Base-by-base conservation (phyloP, 92 coral and sea anemone genomes). In the Epizoanthus stellaris region DNA sequence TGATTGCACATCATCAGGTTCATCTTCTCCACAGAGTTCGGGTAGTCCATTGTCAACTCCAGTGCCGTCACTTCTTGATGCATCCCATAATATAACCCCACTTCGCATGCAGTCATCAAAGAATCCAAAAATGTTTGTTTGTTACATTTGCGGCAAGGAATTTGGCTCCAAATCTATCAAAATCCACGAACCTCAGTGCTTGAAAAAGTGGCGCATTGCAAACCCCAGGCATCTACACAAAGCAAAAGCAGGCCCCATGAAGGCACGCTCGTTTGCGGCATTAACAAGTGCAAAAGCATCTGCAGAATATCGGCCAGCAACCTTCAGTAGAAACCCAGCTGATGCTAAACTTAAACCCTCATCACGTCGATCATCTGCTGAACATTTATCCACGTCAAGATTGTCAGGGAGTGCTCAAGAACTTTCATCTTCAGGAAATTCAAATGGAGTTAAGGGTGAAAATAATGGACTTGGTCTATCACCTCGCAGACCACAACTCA, bases 141-240 rank as follows among this genome's bases (percentile, higher is more conserved):
- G 99, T 73, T 96, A 96, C 67, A 95, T 96, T 42, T 96, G 99
- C 81, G 98, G 98, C 68, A 91, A 95, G 82, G 99, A 95, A 82
- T 96, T 88, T 91, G 94, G 98, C 75, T 90, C 95, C 3, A 91
- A 93, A 62, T 96, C 99, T 11, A 70, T 96, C 40, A 93, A 94
- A 88, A 93, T 96, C 74, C 99, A 96, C 59, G 99, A 96, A 57
- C 98, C 98, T 3, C 99, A 94, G 82, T 96, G 99, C 84, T 89
- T 95, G 68, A 92, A 95, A 86, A 96, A 92, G 85, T 93, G 94
- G 98, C 90, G 92, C n/a, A 85, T 92, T 52, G 98, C 98, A 14
- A 94, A 94, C 85, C 98, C 98, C 34, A 88, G 94, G 20, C 95
- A 89, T 79, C 92, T 89, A 19, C 92, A 92, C 67, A 90, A 88